Evolutionary conservation across 30 jellyfish, hydroid and myxozoan genomes (phyloP).

Genomic region (Hydractinia symbiolongicarpus): DNA sequence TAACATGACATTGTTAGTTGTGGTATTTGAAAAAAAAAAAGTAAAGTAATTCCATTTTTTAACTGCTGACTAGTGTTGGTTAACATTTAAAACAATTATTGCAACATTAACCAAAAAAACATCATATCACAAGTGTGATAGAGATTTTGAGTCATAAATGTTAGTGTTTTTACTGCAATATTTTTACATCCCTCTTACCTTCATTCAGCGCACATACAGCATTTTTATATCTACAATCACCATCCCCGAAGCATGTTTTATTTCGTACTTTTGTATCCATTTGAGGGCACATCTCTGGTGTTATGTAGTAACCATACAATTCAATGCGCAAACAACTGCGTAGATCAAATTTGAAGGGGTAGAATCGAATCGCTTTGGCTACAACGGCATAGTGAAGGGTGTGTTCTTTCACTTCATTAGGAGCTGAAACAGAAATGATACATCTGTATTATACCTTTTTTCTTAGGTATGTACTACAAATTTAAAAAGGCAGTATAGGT

Average conservation of each 20-base stretch:
- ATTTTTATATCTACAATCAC: conserved; percentile 53
- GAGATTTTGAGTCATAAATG: too few relatives aligned
- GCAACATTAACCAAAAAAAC: too few relatives aligned
- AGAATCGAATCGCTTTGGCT: conserved; percentile 67
- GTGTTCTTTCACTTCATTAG: conserved; percentile 19
- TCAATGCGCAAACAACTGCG: conserved; percentile 65
- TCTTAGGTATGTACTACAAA: background rate
- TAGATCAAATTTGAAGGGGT: conserved; percentile 32
- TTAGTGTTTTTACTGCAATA: too few relatives aligned
- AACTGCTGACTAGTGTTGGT: too few relatives aligned
- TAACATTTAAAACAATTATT: too few relatives aligned
- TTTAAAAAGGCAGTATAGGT: background rate
- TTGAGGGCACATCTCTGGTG: conserved; percentile 60
- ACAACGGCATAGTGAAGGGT: conserved; percentile 50
- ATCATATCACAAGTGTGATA: too few relatives aligned
- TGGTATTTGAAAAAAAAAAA: too few relatives aligned
- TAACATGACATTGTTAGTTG: too few relatives aligned
- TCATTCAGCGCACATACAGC: conserved; percentile 45
- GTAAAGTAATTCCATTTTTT: too few relatives aligned
- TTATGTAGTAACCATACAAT: conserved; percentile 63
- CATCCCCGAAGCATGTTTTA: conserved; percentile 51
- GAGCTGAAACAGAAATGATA: background rate
- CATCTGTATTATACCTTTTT: background rate
- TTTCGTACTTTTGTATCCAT: conserved; percentile 6
- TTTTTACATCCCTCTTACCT: background rate